These are phyloP conservation scores for Noctilio leporinus DNA, from an alignment of 2,113 vertebrate genomes.

Conservation along the genomic window DNA sequence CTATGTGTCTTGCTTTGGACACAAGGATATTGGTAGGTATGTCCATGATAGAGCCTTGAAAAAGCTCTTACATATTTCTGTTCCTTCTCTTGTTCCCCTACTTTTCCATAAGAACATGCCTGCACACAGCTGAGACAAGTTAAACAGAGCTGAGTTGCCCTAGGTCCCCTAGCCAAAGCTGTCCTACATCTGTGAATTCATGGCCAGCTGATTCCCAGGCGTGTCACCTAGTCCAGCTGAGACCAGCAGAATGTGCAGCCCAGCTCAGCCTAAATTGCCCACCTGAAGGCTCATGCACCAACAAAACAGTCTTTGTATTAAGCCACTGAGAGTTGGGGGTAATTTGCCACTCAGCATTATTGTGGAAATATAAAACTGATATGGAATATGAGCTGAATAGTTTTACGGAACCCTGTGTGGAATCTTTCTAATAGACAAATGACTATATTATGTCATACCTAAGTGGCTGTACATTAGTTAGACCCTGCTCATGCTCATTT, in stretches of 20 bases:
- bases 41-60: neutral
- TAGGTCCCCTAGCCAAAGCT: neutral
- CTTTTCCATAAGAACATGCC: neutral
- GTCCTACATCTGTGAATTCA: neutral
- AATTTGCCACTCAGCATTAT: neutral
- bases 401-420: neutral
- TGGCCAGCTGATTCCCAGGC: neutral
- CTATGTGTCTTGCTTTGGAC: neutral
- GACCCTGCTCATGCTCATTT: neutral
- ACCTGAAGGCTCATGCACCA: neutral
- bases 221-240: neutral
- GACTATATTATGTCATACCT: neutral
- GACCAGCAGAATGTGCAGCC: neutral
- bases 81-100: neutral
- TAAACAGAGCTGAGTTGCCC: neutral
- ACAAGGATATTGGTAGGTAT: neutral
- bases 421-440: neutral
- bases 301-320: neutral
- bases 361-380: neutral
- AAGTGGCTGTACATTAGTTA: neutral
- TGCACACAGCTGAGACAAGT: neutral
- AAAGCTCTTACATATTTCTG: neutral
- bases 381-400: neutral
- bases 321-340: neutral
- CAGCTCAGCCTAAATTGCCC: neutral